Percentiles rank a stretch among this genome's conserved stretches.
phyloP scores from a whole-genome alignment of 2,113 vertebrate genomes.

The Pao palembangensis region DNA sequence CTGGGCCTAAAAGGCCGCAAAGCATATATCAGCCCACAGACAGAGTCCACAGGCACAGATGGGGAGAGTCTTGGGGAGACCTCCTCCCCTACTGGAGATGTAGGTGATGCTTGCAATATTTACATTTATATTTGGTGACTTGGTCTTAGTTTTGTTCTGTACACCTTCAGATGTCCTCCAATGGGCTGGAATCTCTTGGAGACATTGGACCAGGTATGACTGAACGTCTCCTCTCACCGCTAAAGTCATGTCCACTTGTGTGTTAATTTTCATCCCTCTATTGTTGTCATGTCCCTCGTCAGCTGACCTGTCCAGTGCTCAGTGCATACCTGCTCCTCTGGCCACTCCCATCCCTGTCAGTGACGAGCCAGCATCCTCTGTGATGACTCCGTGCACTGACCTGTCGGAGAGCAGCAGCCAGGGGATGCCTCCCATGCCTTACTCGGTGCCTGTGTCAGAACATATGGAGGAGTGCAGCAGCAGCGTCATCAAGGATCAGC shows the following conservation, averaged over 20 bases:
- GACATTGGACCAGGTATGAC: slow-evolving; percentile 89
- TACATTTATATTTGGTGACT: neutral
- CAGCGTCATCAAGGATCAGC: slow-evolving; percentile 84
- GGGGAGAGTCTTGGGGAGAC: slow-evolving; percentile 68
- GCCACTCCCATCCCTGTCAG: slow-evolving; percentile 78
- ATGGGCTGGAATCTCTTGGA: slow-evolving; percentile 86
- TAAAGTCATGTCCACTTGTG: neutral
- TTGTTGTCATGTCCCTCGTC: neutral
- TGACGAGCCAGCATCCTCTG: slow-evolving; percentile 72
- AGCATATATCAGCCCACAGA: slow-evolving; percentile 92
- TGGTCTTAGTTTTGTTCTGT: neutral
- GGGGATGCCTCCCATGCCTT: slow-evolving; percentile 73
- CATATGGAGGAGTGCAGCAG: slow-evolving; percentile 85
- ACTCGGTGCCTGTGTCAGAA: slow-evolving; percentile 82
- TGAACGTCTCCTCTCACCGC: neutral
- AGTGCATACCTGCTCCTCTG: slow-evolving; percentile 81
- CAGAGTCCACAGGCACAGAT: slow-evolving; percentile 62
- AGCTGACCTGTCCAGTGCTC: slow-evolving; percentile 71
- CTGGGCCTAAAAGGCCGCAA: slow-evolving; percentile 90
- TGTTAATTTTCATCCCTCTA: neutral
- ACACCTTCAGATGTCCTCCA: slow-evolving; percentile 78
- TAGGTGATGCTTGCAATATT: slow-evolving; percentile 21
- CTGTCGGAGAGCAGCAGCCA: slow-evolving; percentile 76
- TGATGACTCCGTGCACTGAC: slow-evolving; percentile 67
- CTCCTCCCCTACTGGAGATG: slow-evolving; percentile 72